A percentile compares a stretch with the other conserved stretches of the same genome.
Conservation (phyloP, 2,888 invertebrate species). For the Amiota mariae region DNA sequence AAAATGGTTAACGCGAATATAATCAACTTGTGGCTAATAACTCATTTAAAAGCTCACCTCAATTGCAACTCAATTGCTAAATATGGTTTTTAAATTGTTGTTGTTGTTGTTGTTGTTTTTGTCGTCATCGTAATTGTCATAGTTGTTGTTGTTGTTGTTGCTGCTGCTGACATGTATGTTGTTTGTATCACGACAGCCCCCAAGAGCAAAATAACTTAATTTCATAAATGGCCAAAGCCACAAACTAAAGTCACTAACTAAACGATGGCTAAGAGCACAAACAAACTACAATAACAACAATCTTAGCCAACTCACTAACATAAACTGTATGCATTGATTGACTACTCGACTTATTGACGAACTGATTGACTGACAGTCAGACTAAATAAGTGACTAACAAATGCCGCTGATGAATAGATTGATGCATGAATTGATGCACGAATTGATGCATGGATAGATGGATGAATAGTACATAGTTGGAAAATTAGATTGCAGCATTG, state of each 20-base stretch:
- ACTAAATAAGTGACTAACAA: background rate
- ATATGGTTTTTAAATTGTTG: slow-evolving; percentile 40
- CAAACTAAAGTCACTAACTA: slow-evolving; percentile 35
- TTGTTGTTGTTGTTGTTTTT: slow-evolving; percentile 28
- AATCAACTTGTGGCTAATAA: slow-evolving; percentile 62
- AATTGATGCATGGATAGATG: background rate
- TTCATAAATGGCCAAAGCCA: slow-evolving; percentile 68
- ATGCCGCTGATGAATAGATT: background rate
- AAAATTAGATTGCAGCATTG: slow-evolving; percentile 10
- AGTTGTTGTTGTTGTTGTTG: slow-evolving; percentile 35
- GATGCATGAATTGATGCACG: background rate
- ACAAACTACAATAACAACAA: background rate
- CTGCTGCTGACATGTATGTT: slow-evolving; percentile 33
- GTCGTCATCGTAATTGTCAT: slow-evolving; percentile 37
- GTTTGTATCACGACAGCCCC: slow-evolving; percentile 48
- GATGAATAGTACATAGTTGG: background rate
- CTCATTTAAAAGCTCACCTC: slow-evolving; percentile 57
- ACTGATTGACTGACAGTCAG: background rate
- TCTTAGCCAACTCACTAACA: background rate
- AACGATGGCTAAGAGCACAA: slow-evolving; percentile 29
- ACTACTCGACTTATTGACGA: background rate
- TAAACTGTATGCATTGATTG: slow-evolving; percentile 2
- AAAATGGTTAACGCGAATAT: slow-evolving; percentile 52
- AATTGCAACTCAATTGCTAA: slow-evolving; percentile 45
- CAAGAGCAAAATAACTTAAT: slow-evolving; percentile 71